A percentile compares a stretch with the other conserved stretches of the same genome.
phyloP scores from a whole-genome alignment of 2,888 invertebrate genomes.

The Tenthredo mesomela region DNA sequence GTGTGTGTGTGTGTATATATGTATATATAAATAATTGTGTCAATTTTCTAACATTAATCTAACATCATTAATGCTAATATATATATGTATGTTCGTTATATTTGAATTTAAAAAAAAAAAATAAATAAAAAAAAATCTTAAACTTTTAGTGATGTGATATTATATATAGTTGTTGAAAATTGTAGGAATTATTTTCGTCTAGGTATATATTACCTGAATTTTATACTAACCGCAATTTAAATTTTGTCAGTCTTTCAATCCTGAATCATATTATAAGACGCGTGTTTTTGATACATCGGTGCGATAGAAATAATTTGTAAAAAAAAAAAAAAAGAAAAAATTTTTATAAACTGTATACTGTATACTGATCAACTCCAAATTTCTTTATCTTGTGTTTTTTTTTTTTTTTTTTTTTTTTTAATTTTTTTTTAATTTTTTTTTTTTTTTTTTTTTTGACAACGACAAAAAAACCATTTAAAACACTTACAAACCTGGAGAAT shows the following conservation, averaged over 20 bases:
- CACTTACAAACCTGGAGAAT: conserved; percentile 69
- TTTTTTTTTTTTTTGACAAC: conserved; percentile 59
- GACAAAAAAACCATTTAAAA: conserved; percentile 68
- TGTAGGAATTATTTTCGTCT: neutral
- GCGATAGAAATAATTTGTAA: neutral
- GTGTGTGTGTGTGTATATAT: neutral
- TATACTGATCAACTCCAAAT: neutral
- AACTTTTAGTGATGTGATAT: neutral
- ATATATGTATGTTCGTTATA: neutral
- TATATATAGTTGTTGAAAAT: neutral
- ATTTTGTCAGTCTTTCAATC: neutral
- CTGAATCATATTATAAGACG: neutral
- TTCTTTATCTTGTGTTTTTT: neutral
- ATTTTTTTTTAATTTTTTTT: neutral
- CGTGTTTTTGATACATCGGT: neutral
- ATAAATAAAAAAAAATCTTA: neutral
- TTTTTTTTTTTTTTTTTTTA: neutral
- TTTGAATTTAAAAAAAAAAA: neutral
- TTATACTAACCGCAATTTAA: neutral
- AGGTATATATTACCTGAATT: neutral
- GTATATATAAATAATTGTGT: neutral
- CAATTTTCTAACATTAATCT: conserved; percentile 22
- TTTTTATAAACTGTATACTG: neutral
- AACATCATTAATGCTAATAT: conserved; percentile 11
- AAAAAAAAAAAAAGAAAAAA: neutral